These are phyloP conservation scores for Anas bernieri DNA, from an alignment of 2,797 vertebrate genomes.

Conservation along the genomic window DNA sequence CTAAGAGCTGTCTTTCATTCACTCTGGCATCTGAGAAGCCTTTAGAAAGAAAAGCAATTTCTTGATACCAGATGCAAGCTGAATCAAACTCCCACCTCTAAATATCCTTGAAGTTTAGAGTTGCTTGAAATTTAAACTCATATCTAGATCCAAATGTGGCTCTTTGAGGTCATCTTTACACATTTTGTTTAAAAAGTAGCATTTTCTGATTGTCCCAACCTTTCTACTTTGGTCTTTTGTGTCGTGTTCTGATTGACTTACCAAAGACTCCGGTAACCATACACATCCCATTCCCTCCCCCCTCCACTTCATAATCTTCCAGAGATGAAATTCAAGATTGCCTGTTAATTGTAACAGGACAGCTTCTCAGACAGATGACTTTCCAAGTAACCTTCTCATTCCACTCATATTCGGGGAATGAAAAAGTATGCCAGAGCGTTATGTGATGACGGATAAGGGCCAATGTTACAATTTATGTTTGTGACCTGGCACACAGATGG, in stretches of 20 bases:
- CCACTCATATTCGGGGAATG: conserved; percentile 60
- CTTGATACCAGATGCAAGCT: not conserved
- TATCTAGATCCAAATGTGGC: not conserved
- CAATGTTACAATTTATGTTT: conserved; percentile 73
- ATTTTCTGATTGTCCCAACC: not conserved
- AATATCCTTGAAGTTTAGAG: conserved; percentile 11
- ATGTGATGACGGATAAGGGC: conserved; percentile 60
- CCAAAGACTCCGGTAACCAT: not conserved
- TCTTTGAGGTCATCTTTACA: conserved; percentile 3
- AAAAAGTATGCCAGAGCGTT: conserved; percentile 64
- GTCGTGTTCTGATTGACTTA: conserved; percentile 20
- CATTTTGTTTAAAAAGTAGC: conserved; percentile 9
- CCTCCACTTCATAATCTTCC: conserved; percentile 43
- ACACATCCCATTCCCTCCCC: not conserved
- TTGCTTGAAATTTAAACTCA: conserved; percentile 7
- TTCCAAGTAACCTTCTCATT: conserved; percentile 76
- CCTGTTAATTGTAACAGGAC: conserved; percentile 60
- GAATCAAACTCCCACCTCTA: conserved; percentile 5
- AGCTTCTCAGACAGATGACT: conserved; percentile 72
- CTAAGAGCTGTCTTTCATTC: conserved; percentile 17
- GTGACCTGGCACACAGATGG: conserved; percentile 69
- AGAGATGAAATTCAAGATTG: conserved; percentile 73
- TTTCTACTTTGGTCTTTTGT: not conserved
- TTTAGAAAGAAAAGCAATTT: not conserved
- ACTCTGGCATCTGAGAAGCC: conserved; percentile 18